phyloP scores from a whole-genome alignment of 92 coral and sea anemone species.

The Epizoanthus illoricatus region DNA sequence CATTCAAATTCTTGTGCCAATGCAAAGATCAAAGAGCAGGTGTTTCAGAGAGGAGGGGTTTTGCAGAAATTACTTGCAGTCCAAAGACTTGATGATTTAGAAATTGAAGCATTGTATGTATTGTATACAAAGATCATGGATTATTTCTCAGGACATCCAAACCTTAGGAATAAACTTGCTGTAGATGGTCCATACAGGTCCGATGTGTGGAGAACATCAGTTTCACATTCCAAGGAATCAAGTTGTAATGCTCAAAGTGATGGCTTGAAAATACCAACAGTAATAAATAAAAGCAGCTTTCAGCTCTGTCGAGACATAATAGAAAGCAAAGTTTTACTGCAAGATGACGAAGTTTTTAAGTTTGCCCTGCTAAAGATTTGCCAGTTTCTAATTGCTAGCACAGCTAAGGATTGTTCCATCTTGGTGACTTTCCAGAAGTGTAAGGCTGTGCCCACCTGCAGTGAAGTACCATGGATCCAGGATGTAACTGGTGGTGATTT shows the following conservation, averaged over 20 bases:
- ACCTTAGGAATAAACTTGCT: constrained; percentile 46
- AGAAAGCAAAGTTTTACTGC: constrained; percentile 16
- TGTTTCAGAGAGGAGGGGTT: constrained; percentile 80
- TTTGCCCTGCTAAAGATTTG: constrained; percentile 57
- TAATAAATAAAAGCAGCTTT: neutral
- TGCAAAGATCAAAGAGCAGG: neutral
- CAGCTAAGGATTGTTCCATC: constrained; percentile 91
- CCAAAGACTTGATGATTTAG: constrained; percentile 79
- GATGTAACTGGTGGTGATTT: constrained; percentile 38
- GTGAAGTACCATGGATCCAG: constrained; percentile 20
- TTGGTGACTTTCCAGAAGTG: constrained; percentile 81
- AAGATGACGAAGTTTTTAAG: constrained; percentile 30
- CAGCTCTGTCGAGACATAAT: constrained; percentile 22
- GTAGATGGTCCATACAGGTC: constrained; percentile 60
- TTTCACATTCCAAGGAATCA: neutral
- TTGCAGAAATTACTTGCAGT: constrained; percentile 59
- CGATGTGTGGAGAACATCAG: constrained; percentile 58
- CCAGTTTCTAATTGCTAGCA: constrained; percentile 79
- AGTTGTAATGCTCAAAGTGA: neutral
- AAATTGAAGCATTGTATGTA: constrained; percentile 69
- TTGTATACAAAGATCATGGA: constrained; percentile 52
- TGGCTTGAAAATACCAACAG: neutral
- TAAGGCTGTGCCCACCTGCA: constrained; percentile 18
- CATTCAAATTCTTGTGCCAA: neutral
- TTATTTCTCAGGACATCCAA: constrained; percentile 49